Evolutionary conservation across 2,888 invertebrate genomes (phyloP).

Genomic region (Apodemia mormo): DNA sequence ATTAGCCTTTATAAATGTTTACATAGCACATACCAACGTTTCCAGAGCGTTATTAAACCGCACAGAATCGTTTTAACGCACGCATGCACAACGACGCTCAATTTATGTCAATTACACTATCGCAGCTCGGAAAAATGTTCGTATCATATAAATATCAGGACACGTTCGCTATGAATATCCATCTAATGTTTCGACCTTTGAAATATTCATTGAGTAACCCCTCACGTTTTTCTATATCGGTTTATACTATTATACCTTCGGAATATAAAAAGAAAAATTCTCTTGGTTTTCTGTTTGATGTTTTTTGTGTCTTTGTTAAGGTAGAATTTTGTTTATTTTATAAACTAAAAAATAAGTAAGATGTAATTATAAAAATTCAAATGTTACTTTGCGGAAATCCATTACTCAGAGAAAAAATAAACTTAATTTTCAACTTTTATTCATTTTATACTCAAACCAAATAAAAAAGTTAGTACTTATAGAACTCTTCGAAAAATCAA

Average conservation of each 20-base stretch:
- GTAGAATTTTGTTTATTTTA: no score
- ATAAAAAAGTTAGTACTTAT: no score
- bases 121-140: slow-evolving; percentile 37
- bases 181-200: slow-evolving; percentile 42
- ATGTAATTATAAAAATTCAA: not conserved
- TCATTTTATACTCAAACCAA: no score
- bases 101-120: slow-evolving; percentile 53
- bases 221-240: slow-evolving; percentile 48
- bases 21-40: not conserved
- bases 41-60: not conserved
- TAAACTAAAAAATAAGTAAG: not conserved
- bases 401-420: no score
- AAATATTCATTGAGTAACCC: slow-evolving; percentile 56
- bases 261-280: slow-evolving; percentile 6
- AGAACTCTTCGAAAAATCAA: no score
- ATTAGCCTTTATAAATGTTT: not conserved
- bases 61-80: slow-evolving; percentile 1
- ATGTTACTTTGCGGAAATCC: no score
- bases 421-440: no score
- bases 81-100: slow-evolving; percentile 29
- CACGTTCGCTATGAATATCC: slow-evolving; percentile 32
- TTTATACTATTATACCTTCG: slow-evolving; percentile 34
- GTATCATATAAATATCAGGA: slow-evolving; percentile 31
- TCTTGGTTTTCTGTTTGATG: not conserved
- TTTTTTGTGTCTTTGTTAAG: not conserved